A percentile compares a stretch with the other conserved stretches of the same genome.
Conservation (phyloP, 2,888 invertebrate species). For the Chirona hameri region DNA sequence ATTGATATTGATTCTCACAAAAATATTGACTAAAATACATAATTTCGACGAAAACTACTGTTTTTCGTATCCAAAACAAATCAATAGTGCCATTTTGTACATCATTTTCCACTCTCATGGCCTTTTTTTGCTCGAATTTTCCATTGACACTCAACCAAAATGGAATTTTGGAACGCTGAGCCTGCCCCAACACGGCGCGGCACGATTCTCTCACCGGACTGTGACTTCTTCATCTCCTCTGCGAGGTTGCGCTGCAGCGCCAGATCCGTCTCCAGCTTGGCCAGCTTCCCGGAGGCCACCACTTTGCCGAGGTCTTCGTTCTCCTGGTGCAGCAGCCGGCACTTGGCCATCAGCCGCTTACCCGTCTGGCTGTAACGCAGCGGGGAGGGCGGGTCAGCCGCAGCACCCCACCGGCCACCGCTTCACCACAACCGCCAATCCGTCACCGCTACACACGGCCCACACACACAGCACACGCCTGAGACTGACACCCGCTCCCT, state of each 20-base stretch:
- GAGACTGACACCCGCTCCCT: background rate
- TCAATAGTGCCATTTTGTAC: too few species aligned
- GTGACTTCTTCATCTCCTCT: constrained; percentile 93
- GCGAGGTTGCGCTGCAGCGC: constrained; percentile 92
- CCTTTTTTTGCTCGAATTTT: too few species aligned
- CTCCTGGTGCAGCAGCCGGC: constrained; percentile 88
- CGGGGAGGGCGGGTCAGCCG: background rate
- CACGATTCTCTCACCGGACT: constrained; percentile 64
- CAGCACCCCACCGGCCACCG: too few species aligned
- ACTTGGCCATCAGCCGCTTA: constrained; percentile 96
- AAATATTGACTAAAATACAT: too few species aligned
- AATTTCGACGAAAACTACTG: too few species aligned
- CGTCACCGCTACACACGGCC: background rate
- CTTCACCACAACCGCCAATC: too few species aligned
- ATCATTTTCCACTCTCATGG: too few species aligned
- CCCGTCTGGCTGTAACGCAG: constrained; percentile 60
- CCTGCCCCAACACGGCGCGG: too few species aligned
- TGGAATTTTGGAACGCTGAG: too few species aligned
- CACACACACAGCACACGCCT: background rate
- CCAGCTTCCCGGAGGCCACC: constrained; percentile 89
- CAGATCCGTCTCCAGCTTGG: constrained; percentile 91
- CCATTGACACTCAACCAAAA: too few species aligned
- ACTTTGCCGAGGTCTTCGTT: constrained; percentile 96
- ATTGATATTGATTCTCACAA: too few species aligned
- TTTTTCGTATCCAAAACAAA: too few species aligned